Conservation (phyloP, 2,797 vertebrate genomes). For the Eremophila alpestris region DNA sequence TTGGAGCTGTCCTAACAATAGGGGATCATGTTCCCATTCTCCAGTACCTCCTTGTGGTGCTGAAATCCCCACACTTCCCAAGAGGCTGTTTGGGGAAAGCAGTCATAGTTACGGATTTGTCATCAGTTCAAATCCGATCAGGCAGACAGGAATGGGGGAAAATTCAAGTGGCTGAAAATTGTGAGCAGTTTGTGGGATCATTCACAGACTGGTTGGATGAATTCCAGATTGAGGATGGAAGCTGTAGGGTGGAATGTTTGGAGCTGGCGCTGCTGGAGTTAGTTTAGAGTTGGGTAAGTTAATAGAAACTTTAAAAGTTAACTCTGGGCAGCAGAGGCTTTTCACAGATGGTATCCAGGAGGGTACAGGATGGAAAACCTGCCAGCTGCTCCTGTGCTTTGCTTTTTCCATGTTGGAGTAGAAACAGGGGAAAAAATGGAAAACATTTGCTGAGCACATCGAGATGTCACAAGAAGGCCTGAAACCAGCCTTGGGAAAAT, state of each 20-base stretch:
- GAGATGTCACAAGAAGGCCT: neutral
- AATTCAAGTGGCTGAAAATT: neutral
- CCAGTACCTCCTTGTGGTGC: neutral
- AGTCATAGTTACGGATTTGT: neutral
- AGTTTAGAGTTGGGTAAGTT: neutral
- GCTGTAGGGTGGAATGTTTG: neutral
- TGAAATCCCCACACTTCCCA: neutral
- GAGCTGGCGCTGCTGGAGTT: neutral
- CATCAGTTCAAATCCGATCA: neutral
- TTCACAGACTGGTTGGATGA: neutral
- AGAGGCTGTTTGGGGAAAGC: neutral
- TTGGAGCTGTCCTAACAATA: neutral
- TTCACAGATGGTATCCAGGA: neutral
- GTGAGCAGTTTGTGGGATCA: neutral
- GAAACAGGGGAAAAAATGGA: fast-evolving
- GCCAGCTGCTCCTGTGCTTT: neutral
- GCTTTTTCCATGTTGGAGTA: neutral
- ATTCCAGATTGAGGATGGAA: neutral
- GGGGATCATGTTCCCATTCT: neutral
- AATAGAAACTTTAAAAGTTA: neutral
- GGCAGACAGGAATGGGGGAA: neutral
- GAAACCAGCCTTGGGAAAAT: neutral
- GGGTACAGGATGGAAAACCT: neutral
- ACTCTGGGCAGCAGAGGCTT: neutral
- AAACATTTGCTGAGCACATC: neutral